These are phyloP conservation scores for Sminthopsis crassicaudata DNA, from an alignment of 2,113 vertebrate species.

Conservation along the genomic window DNA sequence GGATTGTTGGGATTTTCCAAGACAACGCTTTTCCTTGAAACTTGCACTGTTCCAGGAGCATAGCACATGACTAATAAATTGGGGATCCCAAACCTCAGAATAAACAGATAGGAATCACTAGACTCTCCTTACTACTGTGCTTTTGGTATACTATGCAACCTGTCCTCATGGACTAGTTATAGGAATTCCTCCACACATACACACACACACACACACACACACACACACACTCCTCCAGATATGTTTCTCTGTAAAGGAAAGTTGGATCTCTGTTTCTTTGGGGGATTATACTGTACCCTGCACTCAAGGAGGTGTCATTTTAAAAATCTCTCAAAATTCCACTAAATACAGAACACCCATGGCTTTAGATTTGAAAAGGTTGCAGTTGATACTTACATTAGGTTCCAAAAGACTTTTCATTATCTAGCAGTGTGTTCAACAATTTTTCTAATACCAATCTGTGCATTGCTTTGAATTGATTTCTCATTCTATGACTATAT, in stretches of 20 bases:
- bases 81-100: neutral
- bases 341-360: neutral
- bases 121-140: neutral
- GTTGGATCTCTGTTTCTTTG: neutral
- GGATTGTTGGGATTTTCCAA: conserved; percentile 25
- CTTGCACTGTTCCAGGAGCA: neutral
- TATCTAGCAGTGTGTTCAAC: neutral
- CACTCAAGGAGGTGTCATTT: conserved; percentile 24
- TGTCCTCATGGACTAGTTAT: neutral
- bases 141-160: neutral
- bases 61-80: neutral
- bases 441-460: conserved; percentile 43
- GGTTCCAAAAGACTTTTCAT: conserved; percentile 27
- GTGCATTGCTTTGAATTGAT: conserved; percentile 46
- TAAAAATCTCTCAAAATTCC: neutral
- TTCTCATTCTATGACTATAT: conserved; percentile 32
- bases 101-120: neutral
- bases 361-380: conserved; percentile 24
- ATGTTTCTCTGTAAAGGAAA: neutral
- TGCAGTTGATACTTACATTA: conserved; percentile 38
- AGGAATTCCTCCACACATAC: neutral
- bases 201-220: too few relatives aligned
- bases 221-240: too few relatives aligned
- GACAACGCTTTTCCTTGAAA: conserved; percentile 21
- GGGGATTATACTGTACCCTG: neutral